A percentile compares a stretch with the other conserved stretches of the same genome.
These are phyloP conservation scores for Embiotoca jacksoni DNA, from an alignment of 2,113 vertebrate species.

Conservation along the genomic window DNA sequence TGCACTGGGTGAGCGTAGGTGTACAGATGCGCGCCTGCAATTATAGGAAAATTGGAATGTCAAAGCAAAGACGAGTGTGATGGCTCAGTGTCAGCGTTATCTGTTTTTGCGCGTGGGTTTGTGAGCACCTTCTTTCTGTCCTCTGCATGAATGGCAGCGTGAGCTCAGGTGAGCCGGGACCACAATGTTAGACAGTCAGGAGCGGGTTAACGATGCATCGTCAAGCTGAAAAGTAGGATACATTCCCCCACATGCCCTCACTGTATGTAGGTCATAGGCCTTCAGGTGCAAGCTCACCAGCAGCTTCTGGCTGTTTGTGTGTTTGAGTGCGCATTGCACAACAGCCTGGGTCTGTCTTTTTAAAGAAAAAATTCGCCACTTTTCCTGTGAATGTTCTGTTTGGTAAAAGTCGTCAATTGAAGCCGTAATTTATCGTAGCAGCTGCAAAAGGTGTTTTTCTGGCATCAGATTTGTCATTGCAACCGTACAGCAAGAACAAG, in stretches of 20 bases:
- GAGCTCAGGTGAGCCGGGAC: constrained; percentile 48
- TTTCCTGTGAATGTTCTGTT: no score
- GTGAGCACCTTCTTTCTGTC: neutral
- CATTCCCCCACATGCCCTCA: constrained; percentile 22
- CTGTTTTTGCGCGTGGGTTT: neutral
- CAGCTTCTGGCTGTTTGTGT: constrained; percentile 18
- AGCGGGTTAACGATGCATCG: constrained; percentile 49
- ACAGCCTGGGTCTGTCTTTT: constrained; percentile 6
- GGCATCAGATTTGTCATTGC: no score
- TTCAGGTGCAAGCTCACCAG: constrained; percentile 44
- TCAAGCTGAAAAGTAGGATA: constrained; percentile 54
- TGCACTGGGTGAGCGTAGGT: neutral
- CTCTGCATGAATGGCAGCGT: neutral
- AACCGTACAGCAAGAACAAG: no score
- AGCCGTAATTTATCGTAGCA: no score
- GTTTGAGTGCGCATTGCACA: constrained; percentile 6
- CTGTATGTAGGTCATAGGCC: constrained; percentile 65
- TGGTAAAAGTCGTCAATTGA: no score
- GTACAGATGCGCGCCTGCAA: constrained; percentile 20
- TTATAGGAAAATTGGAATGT: constrained; percentile 7
- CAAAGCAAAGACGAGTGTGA: constrained; percentile 14
- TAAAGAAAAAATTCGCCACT: no score
- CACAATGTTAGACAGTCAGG: constrained; percentile 14
- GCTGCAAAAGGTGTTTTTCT: no score
- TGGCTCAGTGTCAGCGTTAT: neutral